phyloP scores from a whole-genome alignment of 2,113 vertebrate genomes.

The Silurus meridionalis region DNA sequence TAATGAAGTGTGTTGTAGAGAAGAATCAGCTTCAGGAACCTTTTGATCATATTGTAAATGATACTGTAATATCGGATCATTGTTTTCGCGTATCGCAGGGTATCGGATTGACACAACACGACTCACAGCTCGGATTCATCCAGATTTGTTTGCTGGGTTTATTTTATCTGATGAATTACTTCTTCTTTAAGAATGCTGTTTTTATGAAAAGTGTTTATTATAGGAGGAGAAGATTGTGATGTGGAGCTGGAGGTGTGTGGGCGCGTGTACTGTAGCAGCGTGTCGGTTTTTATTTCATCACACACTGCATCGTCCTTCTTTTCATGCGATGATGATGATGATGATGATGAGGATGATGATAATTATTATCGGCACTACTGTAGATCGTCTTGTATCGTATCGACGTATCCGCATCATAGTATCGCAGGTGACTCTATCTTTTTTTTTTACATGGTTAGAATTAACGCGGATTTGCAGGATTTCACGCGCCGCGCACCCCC shows the following conservation, averaged over 20 bases:
- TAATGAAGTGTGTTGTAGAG: not conserved
- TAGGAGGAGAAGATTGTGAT: no score
- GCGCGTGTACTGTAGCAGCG: not conserved
- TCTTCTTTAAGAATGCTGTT: no score
- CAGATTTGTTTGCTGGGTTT: no score
- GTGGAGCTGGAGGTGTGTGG: not conserved
- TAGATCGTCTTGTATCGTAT: not conserved
- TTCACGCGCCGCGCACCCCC: slow-evolving; percentile 1
- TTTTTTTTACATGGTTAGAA: no score
- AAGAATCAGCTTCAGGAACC: not conserved
- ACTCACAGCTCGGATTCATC: not conserved
- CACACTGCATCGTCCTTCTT: not conserved
- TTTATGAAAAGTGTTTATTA: no score
- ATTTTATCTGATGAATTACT: not conserved
- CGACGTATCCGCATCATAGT: not conserved
- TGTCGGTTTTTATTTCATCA: not conserved
- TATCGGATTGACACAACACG: not conserved
- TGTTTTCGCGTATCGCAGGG: not conserved
- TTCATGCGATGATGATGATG: not conserved
- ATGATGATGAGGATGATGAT: not conserved
- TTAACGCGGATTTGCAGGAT: not conserved
- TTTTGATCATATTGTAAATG: not conserved
- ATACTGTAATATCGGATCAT: not conserved
- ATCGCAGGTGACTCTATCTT: not conserved
- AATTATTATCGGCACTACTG: not conserved